Percentiles rank a stretch among this genome's conserved stretches.
These are phyloP conservation scores for Melanotaenia pygmaea DNA, from an alignment of 2,797 vertebrate genomes.

Conservation along the genomic window DNA sequence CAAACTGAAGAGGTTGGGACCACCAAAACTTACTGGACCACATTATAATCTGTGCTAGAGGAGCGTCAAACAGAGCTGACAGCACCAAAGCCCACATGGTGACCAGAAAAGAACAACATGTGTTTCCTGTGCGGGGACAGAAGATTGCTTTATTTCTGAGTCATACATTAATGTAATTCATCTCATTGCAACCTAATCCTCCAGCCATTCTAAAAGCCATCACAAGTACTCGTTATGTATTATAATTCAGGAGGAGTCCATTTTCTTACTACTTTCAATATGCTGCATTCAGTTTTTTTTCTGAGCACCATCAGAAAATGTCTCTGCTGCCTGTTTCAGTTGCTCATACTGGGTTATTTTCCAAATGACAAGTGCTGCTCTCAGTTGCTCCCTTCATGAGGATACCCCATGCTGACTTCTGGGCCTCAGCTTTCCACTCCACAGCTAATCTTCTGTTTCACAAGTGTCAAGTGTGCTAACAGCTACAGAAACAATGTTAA, in stretches of 20 bases:
- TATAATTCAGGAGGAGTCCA: slow-evolving; percentile 46
- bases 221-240: slow-evolving; percentile 46
- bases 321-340: slow-evolving; percentile 34
- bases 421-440: slow-evolving; percentile 68
- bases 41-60: slow-evolving; percentile 53
- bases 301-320: slow-evolving; percentile 29
- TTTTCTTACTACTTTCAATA: slow-evolving; percentile 55
- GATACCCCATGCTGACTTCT: slow-evolving; percentile 63
- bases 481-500: slow-evolving; percentile 54
- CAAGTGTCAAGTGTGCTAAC: slow-evolving; percentile 50
- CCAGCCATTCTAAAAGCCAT: slow-evolving; percentile 38
- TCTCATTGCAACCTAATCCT: slow-evolving; percentile 52
- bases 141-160: slow-evolving; percentile 20
- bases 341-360: slow-evolving; percentile 39
- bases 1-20: slow-evolving; percentile 58
- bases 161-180: slow-evolving; percentile 56
- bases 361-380: slow-evolving; percentile 71
- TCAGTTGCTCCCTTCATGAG: slow-evolving; percentile 60
- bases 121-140: slow-evolving; percentile 25
- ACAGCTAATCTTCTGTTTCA: slow-evolving; percentile 70
- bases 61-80: slow-evolving; percentile 42
- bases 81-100: slow-evolving; percentile 53
- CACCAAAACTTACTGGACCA: slow-evolving; percentile 52
- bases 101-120: slow-evolving; percentile 53
- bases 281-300: slow-evolving; percentile 52